These are phyloP conservation scores for Tetragonisca angustula DNA, from an alignment of 2,888 invertebrate genomes.

Conservation along the genomic window DNA sequence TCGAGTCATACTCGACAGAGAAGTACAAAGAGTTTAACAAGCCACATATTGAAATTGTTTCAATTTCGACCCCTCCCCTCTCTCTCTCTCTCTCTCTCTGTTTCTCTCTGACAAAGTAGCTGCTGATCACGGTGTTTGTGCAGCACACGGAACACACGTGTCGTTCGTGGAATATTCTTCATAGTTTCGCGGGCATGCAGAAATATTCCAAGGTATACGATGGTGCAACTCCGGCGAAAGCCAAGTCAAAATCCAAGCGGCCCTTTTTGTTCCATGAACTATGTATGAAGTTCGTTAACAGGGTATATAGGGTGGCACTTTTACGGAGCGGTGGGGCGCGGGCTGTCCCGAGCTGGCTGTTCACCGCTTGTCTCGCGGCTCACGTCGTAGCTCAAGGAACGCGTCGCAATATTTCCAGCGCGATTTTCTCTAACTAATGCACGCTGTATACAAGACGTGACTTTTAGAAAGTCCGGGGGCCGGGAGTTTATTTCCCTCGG, in stretches of 20 bases:
- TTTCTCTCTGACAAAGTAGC: no score
- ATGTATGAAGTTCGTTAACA: conserved; percentile 11
- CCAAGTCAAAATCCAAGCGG: background rate
- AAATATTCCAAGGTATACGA: background rate
- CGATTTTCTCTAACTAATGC: conserved; percentile 64
- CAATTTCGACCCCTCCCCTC: no score
- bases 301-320: background rate
- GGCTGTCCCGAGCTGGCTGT: background rate
- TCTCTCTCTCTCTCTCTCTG: no score
- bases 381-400: conserved; percentile 51
- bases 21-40: no score
- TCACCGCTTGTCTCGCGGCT: conserved; percentile 33
- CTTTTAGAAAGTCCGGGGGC: conserved; percentile 37
- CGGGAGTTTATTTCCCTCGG: conserved; percentile 45
- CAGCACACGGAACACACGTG: no score
- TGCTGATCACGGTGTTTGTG: no score
- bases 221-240: background rate
- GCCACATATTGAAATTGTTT: no score
- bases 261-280: background rate
- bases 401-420: conserved; percentile 62
- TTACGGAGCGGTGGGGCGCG: background rate
- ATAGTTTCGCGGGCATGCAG: background rate
- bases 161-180: no score
- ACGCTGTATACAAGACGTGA: conserved; percentile 51
- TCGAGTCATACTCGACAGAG: no score